These are phyloP conservation scores for Acanthococcus lagerstroemiae DNA, from an alignment of 2,888 invertebrate species.

Conservation along the genomic window DNA sequence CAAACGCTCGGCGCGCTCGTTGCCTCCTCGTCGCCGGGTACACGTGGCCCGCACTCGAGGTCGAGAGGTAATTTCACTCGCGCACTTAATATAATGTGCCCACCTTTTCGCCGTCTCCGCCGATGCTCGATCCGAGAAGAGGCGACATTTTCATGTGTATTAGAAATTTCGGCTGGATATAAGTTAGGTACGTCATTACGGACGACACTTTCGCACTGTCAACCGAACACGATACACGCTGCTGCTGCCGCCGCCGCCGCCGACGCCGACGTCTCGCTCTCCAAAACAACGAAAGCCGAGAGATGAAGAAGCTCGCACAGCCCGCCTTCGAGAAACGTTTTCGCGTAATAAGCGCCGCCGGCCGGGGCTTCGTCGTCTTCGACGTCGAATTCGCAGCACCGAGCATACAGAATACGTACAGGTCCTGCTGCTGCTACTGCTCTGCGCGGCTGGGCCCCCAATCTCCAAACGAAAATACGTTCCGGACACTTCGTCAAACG, in stretches of 20 bases:
- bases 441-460: too few species aligned
- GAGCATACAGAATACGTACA: too few species aligned
- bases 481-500: background rate
- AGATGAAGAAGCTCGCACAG: background rate
- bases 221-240: slow-evolving; percentile 6
- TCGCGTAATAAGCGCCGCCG: slow-evolving; percentile 13
- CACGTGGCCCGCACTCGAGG: background rate
- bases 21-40: too few species aligned
- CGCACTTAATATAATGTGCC: slow-evolving; percentile 19
- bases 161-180: slow-evolving; percentile 20
- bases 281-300: too few species aligned
- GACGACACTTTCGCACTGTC: slow-evolving; percentile 15
- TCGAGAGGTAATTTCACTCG: background rate
- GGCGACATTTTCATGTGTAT: slow-evolving; percentile 19
- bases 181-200: slow-evolving; percentile 22
- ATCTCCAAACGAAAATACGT: background rate
- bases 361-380: slow-evolving; percentile 9
- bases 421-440: too few species aligned
- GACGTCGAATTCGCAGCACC: too few species aligned
- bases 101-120: background rate
- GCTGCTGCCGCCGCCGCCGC: too few species aligned
- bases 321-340: slow-evolving; percentile 17
- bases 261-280: too few species aligned
- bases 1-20: too few species aligned
- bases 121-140: background rate